Evolutionary conservation across 2,113 vertebrate species (phyloP).

Genomic region (Lates calcarifer): DNA sequence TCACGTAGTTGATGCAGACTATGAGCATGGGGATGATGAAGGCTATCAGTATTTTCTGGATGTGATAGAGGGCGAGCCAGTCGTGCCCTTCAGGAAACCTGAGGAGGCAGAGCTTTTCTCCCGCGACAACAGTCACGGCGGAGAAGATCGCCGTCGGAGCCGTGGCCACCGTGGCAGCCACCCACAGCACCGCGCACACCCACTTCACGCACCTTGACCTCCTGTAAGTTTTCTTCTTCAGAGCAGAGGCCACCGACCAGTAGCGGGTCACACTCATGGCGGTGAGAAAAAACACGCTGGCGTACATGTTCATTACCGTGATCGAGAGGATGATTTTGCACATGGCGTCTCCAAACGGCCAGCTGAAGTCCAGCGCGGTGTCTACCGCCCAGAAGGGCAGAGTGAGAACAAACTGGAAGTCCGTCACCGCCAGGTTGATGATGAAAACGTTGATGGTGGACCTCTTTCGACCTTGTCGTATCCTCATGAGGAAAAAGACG

Average conservation of each 20-base stretch:
- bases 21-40: constrained; percentile 83
- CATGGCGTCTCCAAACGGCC: constrained; percentile 86
- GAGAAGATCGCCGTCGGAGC: constrained; percentile 83
- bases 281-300: constrained; percentile 85
- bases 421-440: constrained; percentile 83
- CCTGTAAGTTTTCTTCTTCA: constrained; percentile 65
- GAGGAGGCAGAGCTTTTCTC: constrained; percentile 83
- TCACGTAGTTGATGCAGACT: constrained; percentile 80
- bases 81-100: constrained; percentile 80
- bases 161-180: constrained; percentile 76
- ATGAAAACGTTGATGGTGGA: constrained; percentile 85
- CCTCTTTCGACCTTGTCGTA: constrained; percentile 76
- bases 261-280: constrained; percentile 86
- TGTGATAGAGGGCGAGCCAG: constrained; percentile 84
- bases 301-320: constrained; percentile 87
- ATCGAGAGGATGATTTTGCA: constrained; percentile 85
- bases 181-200: constrained; percentile 81
- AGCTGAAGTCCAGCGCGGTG: constrained; percentile 85
- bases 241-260: constrained; percentile 77
- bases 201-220: constrained; percentile 73
- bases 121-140: constrained; percentile 74
- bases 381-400: constrained; percentile 87
- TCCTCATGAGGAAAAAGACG: constrained; percentile 84
- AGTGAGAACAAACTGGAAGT: constrained; percentile 86
- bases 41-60: constrained; percentile 83